phyloP scores from a whole-genome alignment of 2,888 invertebrate species.

The Bombylius major region DNA sequence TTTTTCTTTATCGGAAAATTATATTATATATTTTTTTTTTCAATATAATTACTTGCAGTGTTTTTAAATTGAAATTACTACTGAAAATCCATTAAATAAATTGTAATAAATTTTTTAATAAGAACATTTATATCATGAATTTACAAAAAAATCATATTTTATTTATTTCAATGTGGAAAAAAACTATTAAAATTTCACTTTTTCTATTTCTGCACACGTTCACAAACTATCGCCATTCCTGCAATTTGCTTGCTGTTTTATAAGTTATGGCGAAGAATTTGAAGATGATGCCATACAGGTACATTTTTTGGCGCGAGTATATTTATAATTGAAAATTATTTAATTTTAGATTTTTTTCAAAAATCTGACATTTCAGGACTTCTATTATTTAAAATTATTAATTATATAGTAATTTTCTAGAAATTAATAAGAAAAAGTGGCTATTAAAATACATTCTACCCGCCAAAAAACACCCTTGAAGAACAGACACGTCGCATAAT shows the following conservation, averaged over 20 bases:
- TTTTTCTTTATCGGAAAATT: no score
- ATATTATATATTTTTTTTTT: no score
- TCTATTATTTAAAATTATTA: not conserved
- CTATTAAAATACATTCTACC: slow-evolving; percentile 10
- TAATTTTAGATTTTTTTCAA: not conserved
- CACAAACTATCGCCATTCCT: no score
- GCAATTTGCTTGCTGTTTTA: not conserved
- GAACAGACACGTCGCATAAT: slow-evolving; percentile 11
- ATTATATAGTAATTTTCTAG: not conserved
- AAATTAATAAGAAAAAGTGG: slow-evolving; percentile 2
- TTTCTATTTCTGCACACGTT: no score
- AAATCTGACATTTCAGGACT: not conserved
- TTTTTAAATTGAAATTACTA: no score
- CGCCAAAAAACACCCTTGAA: slow-evolving; percentile 13
- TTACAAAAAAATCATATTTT: no score
- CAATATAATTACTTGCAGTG: no score
- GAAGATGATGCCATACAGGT: slow-evolving; percentile 10
- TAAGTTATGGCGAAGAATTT: not conserved
- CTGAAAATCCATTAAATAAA: no score
- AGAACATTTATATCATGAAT: no score
- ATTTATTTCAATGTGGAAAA: no score
- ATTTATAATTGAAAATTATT: slow-evolving; percentile 1
- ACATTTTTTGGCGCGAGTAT: slow-evolving; percentile 10
- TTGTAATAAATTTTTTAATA: no score
- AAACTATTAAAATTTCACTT: no score